Evolutionary conservation across 2,797 vertebrate species (phyloP).

Genomic region (Chrysocyon brachyurus): DNA sequence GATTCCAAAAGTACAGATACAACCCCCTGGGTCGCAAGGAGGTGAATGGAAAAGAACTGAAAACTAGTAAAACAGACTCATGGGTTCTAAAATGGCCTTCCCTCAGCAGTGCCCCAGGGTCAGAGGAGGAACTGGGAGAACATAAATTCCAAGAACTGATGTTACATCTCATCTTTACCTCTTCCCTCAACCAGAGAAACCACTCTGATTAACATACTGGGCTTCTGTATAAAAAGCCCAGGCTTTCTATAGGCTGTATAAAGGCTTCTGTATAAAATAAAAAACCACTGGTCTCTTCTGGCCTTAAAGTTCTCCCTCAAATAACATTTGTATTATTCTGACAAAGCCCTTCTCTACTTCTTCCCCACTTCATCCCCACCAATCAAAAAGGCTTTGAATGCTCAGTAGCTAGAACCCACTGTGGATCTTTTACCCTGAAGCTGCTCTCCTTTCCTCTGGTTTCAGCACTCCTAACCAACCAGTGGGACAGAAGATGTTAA

Average conservation of each 20-base stretch:
- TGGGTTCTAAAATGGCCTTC: not conserved
- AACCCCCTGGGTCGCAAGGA: not conserved
- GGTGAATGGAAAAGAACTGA: not conserved
- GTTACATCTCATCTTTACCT: not conserved
- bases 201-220: not conserved
- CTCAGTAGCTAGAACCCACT: not conserved
- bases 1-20: conserved; percentile 20
- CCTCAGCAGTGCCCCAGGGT: not conserved
- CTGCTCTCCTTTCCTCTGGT: not conserved
- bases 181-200: not conserved
- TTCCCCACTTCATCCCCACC: not conserved
- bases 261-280: not conserved
- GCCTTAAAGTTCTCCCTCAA: conserved; percentile 10
- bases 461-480: not conserved
- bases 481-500: not conserved
- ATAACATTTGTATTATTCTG: not conserved
- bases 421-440: not conserved
- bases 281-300: not conserved
- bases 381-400: not conserved
- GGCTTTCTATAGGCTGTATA: no score
- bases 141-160: not conserved
- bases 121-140: not conserved
- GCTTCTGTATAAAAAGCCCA: not conserved
- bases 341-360: not conserved
- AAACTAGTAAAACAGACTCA: not conserved